Evolutionary conservation across 2,888 invertebrate species (phyloP).

Genomic region (Scelioninae gen. 2): DNA sequence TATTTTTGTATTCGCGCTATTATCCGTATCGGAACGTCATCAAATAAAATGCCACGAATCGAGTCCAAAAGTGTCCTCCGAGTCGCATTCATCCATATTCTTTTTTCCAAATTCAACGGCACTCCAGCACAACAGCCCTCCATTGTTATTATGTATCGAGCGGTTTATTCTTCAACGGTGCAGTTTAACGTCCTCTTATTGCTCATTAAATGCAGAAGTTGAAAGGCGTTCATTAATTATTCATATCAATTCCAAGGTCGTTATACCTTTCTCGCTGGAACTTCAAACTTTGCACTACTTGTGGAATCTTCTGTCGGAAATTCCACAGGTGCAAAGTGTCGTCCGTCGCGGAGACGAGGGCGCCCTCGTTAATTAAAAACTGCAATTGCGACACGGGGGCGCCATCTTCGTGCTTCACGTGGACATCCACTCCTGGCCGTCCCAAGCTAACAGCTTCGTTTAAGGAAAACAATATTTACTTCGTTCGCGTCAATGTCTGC

Average conservation of each 20-base stretch:
- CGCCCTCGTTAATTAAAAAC: conserved; percentile 98
- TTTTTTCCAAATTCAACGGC: conserved; percentile 3
- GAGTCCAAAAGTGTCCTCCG: too few species aligned
- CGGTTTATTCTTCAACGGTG: conserved; percentile 22
- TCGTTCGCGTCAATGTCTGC: too few species aligned
- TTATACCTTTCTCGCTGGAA: conserved; percentile 95
- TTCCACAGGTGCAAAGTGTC: conserved; percentile 98
- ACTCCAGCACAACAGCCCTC: conserved; percentile 1
- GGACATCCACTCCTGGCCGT: conserved; percentile 96
- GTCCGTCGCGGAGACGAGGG: conserved; percentile 96
- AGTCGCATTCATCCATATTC: neutral
- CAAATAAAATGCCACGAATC: too few species aligned
- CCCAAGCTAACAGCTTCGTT: conserved; percentile 84
- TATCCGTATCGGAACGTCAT: too few species aligned
- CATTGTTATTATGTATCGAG: conserved; percentile 17
- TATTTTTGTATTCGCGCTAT: too few species aligned
- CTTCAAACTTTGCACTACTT: conserved; percentile 96
- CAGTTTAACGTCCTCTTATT: conserved; percentile 56
- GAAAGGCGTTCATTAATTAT: conserved; percentile 52
- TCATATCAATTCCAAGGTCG: conserved; percentile 50
- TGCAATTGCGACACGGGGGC: conserved; percentile 92
- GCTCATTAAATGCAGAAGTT: conserved; percentile 52
- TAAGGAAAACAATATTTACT: conserved; percentile 70
- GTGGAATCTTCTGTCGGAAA: conserved; percentile 94
- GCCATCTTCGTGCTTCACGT: conserved; percentile 89